Base-by-base conservation (phyloP, 1,140 invertebrate genomes). In the Rhopalosiphum maidis region DNA sequence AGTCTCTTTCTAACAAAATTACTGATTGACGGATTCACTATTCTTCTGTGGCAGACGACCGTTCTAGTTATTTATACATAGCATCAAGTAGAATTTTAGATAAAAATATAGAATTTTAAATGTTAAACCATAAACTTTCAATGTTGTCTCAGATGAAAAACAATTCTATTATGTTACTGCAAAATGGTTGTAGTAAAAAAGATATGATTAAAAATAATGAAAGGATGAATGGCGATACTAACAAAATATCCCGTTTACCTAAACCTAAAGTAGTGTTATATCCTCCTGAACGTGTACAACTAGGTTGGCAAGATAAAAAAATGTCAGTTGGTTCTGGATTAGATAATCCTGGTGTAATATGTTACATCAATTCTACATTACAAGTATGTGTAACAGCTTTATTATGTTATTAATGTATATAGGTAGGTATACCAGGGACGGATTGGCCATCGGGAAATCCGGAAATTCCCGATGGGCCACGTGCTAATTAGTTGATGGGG, bases 281-380 rank as follows among this genome's bases (percentile, higher is more conserved):
- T 95, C 96, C 97, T 46, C 95, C 97, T 86, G 97, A 98, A 94
- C 97, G 97, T 94, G 96, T 99, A 0, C 96, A 96, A 90, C 96
- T 98, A 85, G 98, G 98, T 23, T 99, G 98, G 98, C 97, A 96
- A 94, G 95, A 96, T 92, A 93, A 37, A 83, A 95, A 96, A 9
- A 96, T 96, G 93, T 96, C 97, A 86, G 96, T 98, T 87, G 98
- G 98, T 30, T 96, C 97, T 94, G 99, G 99, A 48, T 97, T 99
- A 96, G 96, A 97, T 90, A 99, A 99, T 96, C 96, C 99, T 43
- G 98, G 98, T 91, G 99, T 99, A 95, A 99, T 98, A 35, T 99
- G 99, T 95, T 99, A 99, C 95, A 96, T 99, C 85, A 99, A 99
- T 95, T 98, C 98, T 1, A 98, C 98, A 55, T 95, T 99, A 60